Evolutionary conservation across 2,797 vertebrate genomes (phyloP), one percentile per base, ranked within the genome.

Genomic region (Coreius guichenoti): DNA sequence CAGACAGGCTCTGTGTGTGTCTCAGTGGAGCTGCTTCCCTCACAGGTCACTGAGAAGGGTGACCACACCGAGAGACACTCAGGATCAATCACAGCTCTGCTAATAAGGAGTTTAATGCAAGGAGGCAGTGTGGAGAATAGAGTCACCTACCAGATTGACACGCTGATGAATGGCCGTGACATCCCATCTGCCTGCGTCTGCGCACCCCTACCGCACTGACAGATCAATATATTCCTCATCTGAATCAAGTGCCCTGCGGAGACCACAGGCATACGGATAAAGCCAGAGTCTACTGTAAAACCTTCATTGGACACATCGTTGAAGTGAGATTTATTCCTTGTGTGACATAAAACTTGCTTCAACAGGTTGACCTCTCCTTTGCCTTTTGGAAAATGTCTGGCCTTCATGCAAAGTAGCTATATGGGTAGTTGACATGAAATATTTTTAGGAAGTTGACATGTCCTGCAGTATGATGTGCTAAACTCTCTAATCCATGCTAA

Each of bases 101-200:
- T 91, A 89, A 91, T 91, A 89, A 90, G 86, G 88, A 92, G 89
- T 26, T 87, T 94, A 92, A 94, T 93, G 86, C 65, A 86, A 93
- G 91, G 88, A 91, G 94, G 93, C 93, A 91, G 92, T 89, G 29
- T 77, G 87, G 89, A 93, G 91, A 94, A 93, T 90, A 92, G 92
- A 93, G 91, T 90, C 86, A 70, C 83, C 90, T 68, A 51, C 85
- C 68, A 92, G 93, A 94, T 86, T 92, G 92, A 93, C 93, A 90
- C 77, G 69, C 86, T 77, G 73, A 77, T 92, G 84, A 93, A 84
- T 90, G 90, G 74, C 85, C 88, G 73, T 92, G 93, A 94, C 93
- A 92, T 92, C 91, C 91, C 91, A 92, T 92, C 87, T 89, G 89
- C 56, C 82, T 91, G 87, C 89, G 85, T 91, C 88, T 74, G 8